Percentiles rank a stretch among this genome's conserved stretches.
Evolutionary conservation across 1,140 invertebrate species (phyloP).

Genomic region (Drosophila ironensis): DNA sequence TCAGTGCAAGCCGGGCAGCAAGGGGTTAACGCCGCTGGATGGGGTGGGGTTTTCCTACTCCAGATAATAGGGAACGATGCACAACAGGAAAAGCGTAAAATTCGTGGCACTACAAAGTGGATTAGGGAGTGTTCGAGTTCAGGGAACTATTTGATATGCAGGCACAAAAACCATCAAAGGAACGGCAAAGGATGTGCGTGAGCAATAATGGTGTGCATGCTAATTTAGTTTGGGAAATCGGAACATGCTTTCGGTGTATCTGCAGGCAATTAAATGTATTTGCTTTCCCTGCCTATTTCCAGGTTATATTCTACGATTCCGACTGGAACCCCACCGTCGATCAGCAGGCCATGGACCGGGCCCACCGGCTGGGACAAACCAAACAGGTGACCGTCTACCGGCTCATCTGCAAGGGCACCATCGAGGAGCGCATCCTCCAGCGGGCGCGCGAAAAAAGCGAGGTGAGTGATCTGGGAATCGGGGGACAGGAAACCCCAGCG

Average conservation of each 20-base stretch:
- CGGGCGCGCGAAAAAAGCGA: slow-evolving; percentile 95
- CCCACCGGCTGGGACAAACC: slow-evolving; percentile 93
- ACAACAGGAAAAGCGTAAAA: slow-evolving; percentile 54
- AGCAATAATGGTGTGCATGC: slow-evolving; percentile 49
- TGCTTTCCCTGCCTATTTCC: slow-evolving; percentile 42
- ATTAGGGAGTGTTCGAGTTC: slow-evolving; percentile 26
- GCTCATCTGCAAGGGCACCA: slow-evolving; percentile 95
- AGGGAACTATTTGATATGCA: slow-evolving; percentile 26
- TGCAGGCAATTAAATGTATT: too few species aligned
- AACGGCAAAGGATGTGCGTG: slow-evolving; percentile 65
- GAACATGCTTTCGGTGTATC: too few species aligned
- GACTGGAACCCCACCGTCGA: slow-evolving; percentile 99
- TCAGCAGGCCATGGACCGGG: slow-evolving; percentile 96
- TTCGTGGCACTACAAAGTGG: slow-evolving; percentile 62
- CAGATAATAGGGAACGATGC: slow-evolving; percentile 34
- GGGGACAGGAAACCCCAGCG: slow-evolving; percentile 45
- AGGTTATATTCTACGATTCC: slow-evolving; percentile 99
- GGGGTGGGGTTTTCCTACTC: slow-evolving; percentile 21
- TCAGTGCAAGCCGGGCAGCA: slow-evolving; percentile 2
- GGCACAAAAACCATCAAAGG: slow-evolving; percentile 42
- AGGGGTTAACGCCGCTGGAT: slow-evolving; percentile 17
- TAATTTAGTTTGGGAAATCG: background rate
- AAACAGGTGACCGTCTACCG: slow-evolving; percentile 96
- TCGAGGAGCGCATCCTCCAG: slow-evolving; percentile 95
- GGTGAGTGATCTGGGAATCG: slow-evolving; percentile 83